A percentile compares a stretch with the other conserved stretches of the same genome.
phyloP scores from a whole-genome alignment of 1,140 invertebrate species.

The Aphelinus certus region DNA sequence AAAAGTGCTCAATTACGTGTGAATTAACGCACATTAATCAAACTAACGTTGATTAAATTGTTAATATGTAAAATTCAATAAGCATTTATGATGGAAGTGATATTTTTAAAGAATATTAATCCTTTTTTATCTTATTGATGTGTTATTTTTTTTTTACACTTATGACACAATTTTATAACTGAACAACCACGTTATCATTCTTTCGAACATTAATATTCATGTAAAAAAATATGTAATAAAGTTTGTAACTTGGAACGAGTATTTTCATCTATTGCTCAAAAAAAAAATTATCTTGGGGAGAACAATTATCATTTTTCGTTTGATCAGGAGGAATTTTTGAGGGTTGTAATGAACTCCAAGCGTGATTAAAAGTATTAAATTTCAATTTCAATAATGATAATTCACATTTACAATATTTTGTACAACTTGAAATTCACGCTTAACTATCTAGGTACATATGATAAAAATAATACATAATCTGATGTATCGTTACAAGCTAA shows the following conservation, averaged over 20 bases:
- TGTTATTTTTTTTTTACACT: constrained; percentile 1
- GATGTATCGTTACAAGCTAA: constrained; percentile 21
- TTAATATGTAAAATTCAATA: constrained; percentile 25
- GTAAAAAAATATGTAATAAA: neutral
- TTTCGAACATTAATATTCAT: neutral
- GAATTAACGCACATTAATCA: constrained; percentile 34
- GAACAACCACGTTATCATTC: neutral
- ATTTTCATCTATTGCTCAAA: too few species aligned
- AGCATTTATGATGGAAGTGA: constrained; percentile 36
- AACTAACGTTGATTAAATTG: constrained; percentile 23
- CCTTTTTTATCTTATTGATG: constrained; percentile 8
- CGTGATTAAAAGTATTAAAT: neutral
- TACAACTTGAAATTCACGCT: constrained; percentile 19
- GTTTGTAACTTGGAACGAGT: too few species aligned
- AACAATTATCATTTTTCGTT: neutral
- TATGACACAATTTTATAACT: constrained; percentile 33
- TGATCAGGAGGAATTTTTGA: neutral
- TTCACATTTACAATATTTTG: constrained; percentile 36
- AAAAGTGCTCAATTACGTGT: constrained; percentile 3
- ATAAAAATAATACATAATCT: constrained; percentile 33
- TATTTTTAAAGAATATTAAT: constrained; percentile 29
- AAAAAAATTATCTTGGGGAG: too few species aligned
- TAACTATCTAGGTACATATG: constrained; percentile 12
- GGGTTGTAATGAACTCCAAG: neutral
- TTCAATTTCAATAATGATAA: constrained; percentile 15